Percentiles rank a stretch among this genome's conserved stretches.
Conservation (phyloP, 2,888 invertebrate genomes). For the Mactromeris polynyma region DNA sequence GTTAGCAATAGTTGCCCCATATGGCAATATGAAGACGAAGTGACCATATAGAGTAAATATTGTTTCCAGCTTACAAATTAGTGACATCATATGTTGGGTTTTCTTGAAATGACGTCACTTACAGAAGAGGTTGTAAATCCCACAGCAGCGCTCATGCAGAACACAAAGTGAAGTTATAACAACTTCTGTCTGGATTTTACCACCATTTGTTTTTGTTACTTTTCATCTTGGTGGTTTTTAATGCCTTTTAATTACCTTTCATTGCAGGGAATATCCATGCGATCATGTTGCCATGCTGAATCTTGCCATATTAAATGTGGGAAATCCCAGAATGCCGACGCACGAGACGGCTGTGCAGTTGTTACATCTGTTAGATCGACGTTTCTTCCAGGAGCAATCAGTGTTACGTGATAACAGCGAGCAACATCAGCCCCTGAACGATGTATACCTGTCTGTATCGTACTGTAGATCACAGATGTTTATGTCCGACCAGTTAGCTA, state of each 20-base stretch:
- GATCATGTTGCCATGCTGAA: slow-evolving; percentile 99
- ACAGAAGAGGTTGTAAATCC: no score
- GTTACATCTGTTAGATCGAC: slow-evolving; percentile 95
- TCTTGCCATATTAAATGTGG: slow-evolving; percentile 98
- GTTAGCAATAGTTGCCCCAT: no score
- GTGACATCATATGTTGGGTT: no score
- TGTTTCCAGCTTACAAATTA: no score
- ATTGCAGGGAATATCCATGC: slow-evolving; percentile 87
- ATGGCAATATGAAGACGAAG: no score
- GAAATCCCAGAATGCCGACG: slow-evolving; percentile 96
- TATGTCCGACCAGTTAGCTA: slow-evolving; percentile 96
- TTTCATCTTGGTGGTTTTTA: background rate
- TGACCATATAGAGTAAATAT: no score
- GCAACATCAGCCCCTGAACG: slow-evolving; percentile 90
- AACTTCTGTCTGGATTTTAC: no score
- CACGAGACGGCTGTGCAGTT: slow-evolving; percentile 97
- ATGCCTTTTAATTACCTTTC: background rate
- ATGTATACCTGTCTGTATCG: slow-evolving; percentile 91
- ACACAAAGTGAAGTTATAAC: no score
- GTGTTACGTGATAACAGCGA: slow-evolving; percentile 84
- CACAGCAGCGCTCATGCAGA: no score
- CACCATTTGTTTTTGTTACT: no score
- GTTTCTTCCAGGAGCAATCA: slow-evolving; percentile 93
- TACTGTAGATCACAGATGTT: slow-evolving; percentile 97
- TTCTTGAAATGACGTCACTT: no score